phyloP scores from a whole-genome alignment of 2,113 vertebrate species.

The Mus spicilegus region DNA sequence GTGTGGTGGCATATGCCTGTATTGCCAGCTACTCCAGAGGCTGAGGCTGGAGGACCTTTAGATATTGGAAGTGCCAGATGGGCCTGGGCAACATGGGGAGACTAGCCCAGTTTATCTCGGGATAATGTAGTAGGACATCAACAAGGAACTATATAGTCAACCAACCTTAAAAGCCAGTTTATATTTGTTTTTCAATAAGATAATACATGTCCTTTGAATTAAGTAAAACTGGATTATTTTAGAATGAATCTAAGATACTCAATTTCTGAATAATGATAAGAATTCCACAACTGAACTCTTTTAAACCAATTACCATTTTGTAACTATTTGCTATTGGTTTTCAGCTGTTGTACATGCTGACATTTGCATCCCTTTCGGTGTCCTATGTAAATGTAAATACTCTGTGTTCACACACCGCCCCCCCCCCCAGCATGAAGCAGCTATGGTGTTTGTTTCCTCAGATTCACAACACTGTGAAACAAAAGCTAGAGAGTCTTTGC shows the following conservation, averaged over 20 bases:
- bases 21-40: neutral
- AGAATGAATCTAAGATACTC: neutral
- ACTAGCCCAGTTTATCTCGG: neutral
- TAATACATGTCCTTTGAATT: neutral
- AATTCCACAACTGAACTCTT: neutral
- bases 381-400: neutral
- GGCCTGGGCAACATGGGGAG: neutral
- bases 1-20: neutral
- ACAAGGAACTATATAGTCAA: neutral
- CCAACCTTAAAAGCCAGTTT: constrained; percentile 22
- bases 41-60: neutral
- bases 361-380: constrained; percentile 15
- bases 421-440: neutral
- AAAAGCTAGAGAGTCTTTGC: constrained; percentile 13
- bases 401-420: neutral
- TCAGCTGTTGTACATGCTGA: neutral
- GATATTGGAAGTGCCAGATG: neutral
- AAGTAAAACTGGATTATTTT: neutral
- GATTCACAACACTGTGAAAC: neutral
- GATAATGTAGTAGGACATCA: neutral
- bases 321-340: neutral
- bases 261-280: neutral
- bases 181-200: neutral
- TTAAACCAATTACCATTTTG: constrained; percentile 7
- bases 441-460: neutral